Conservation (phyloP, 2,113 vertebrate species). For the Datnioides undecimradiatus region DNA sequence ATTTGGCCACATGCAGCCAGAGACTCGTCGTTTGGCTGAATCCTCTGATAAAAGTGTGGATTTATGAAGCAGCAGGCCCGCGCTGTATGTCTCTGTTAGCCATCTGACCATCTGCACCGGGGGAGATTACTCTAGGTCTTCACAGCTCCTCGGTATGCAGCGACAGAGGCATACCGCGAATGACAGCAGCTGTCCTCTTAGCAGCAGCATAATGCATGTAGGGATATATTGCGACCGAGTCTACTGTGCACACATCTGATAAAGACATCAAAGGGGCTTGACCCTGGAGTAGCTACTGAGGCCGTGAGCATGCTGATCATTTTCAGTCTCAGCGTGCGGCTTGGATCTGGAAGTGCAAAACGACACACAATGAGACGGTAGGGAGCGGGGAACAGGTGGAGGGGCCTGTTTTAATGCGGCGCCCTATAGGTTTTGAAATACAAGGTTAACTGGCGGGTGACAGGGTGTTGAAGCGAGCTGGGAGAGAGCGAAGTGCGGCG, state of each 20-base stretch:
- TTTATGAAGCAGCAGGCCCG: conserved; percentile 22
- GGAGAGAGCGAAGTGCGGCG: conserved; percentile 32
- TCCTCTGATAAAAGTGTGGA: not conserved
- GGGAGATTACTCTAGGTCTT: conserved; percentile 39
- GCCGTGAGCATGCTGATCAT: conserved; percentile 16
- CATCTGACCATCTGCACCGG: not conserved
- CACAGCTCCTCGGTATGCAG: conserved; percentile 52
- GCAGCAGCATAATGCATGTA: conserved; percentile 35
- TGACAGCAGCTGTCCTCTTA: conserved; percentile 49
- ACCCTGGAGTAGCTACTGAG: conserved; percentile 15
- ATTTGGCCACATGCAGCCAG: not conserved
- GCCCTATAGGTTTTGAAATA: conserved; percentile 62
- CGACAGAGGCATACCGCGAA: conserved; percentile 24
- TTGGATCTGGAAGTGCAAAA: not conserved
- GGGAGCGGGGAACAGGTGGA: conserved; percentile 49
- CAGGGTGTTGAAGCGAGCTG: conserved; percentile 67
- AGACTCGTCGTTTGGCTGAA: not conserved
- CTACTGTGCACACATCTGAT: conserved; percentile 14
- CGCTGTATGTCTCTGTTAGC: not conserved
- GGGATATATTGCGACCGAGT: not conserved
- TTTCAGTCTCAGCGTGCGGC: not conserved
- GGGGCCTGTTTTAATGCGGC: conserved; percentile 41
- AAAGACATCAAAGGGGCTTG: conserved; percentile 36
- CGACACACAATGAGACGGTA: conserved; percentile 25
- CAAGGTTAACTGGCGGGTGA: conserved; percentile 71